Evolutionary conservation across 1,140 invertebrate genomes (phyloP), one percentile per base, ranked within the genome.

Genomic region (Drosophila parvula): DNA sequence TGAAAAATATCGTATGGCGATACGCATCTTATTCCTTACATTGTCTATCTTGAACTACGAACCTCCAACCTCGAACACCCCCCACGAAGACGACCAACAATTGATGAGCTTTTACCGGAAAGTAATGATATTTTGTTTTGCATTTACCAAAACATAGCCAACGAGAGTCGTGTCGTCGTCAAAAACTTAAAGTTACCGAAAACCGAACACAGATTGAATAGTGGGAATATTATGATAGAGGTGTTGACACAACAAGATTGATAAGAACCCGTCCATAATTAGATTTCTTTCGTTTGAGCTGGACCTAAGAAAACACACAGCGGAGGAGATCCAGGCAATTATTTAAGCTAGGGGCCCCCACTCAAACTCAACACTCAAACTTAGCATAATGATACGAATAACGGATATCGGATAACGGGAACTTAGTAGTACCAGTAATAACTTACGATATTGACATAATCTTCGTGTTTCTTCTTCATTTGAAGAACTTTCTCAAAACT

Each of bases 181-280:
- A 36, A 11, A 16, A 45, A 47, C 48, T 64, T 44, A 36, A 43
- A 62, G 32, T 18, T 45, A 27, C 61, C 45, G 47, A 55, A 71
- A 43, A 67, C 56, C 41, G 45, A 73, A 69, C 75, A 40, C 40
- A 28, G 61, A 36, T 32, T 32, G 36, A 44, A 18, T 56, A 50
- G 51, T 40, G 36, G 61, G 41, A 58, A 69, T 55, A 55, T 55
- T 38, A 55, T 55, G 27, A 55, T 41, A 43, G 59, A 64, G 76
- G 64, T 57, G 83, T 81, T 85, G 83, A 91, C 80, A 90, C 51
- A 86, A 91, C 77, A 91, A 91, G 85, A 91, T 90, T 90, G 85
- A 91, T 85, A 79, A 90, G 70, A 90, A 90, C 90, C 90, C 90
- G 90, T 91, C 90, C 90, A 91, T 88, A 91, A 88, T 81, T 86